Percentiles rank a stretch among this genome's conserved stretches.
Evolutionary conservation across 2,797 vertebrate species (phyloP).

Genomic region (Schizopygopsis malacanthus): DNA sequence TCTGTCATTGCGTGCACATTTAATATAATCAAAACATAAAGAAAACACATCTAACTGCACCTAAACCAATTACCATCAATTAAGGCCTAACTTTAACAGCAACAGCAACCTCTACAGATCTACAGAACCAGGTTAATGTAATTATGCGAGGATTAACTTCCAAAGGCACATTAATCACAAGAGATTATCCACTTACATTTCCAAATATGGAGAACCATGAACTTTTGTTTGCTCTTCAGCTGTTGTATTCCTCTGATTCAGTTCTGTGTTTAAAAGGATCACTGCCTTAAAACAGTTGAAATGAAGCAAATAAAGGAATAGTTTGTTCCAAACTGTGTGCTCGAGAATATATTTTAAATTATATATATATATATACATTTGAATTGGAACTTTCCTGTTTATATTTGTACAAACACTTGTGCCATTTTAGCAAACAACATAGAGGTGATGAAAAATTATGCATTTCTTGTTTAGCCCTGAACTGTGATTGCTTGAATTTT

Average conservation of each 20-base stretch:
- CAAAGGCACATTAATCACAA: constrained; percentile 56
- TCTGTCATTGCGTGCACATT: constrained; percentile 36
- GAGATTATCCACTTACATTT: constrained; percentile 43
- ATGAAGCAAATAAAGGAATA: not conserved
- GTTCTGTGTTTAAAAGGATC: not conserved
- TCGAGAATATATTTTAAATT: not conserved
- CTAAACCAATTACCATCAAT: constrained; percentile 86
- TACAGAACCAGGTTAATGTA: constrained; percentile 40
- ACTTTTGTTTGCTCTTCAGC: constrained; percentile 18
- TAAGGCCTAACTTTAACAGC: constrained; percentile 69
- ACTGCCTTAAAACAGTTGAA: constrained; percentile 1
- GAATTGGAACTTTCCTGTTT: not conserved
- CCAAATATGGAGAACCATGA: constrained; percentile 6
- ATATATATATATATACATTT: not conserved
- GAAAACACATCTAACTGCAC: constrained; percentile 70
- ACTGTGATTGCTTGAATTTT: constrained; percentile 6
- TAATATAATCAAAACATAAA: constrained; percentile 28
- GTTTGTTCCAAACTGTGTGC: not conserved
- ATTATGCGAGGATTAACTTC: constrained; percentile 52
- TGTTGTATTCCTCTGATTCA: constrained; percentile 3
- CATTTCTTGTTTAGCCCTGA: not conserved
- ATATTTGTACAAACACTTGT: not conserved
- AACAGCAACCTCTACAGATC: constrained; percentile 45
- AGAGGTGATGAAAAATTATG: not conserved
- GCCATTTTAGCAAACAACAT: not conserved